phyloP scores from a whole-genome alignment of 2,888 invertebrate genomes.

The Rambutsinella grinnellia region DNA sequence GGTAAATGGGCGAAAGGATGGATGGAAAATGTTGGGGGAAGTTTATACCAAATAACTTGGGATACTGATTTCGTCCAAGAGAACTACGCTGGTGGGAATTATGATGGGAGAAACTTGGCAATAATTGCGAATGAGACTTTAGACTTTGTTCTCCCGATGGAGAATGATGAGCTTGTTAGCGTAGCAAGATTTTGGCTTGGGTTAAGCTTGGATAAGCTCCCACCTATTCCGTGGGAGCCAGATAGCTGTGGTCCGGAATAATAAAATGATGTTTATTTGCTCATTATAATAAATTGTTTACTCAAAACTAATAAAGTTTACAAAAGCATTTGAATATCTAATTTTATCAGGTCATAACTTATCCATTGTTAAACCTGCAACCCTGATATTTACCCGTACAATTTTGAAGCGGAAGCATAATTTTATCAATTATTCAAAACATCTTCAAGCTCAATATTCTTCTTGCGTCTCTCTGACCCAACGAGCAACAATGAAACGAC shows the following conservation, averaged over 20 bases:
- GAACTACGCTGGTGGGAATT: not conserved
- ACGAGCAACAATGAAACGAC: slow-evolving; percentile 40
- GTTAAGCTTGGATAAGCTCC: slow-evolving; percentile 20
- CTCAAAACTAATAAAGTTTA: too few species aligned
- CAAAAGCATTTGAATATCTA: too few species aligned
- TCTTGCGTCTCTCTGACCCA: slow-evolving; percentile 22
- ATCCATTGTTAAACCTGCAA: too few species aligned
- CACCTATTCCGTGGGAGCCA: slow-evolving; percentile 22
- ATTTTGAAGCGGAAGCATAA: too few species aligned
- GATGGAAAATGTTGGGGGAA: not conserved
- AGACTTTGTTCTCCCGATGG: not conserved
- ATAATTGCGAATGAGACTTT: not conserved
- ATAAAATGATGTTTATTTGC: too few species aligned
- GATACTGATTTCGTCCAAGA: slow-evolving; percentile 19
- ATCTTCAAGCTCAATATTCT: slow-evolving; percentile 24
- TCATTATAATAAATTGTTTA: too few species aligned
- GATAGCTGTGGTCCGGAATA: slow-evolving; percentile 21
- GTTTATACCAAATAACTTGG: not conserved
- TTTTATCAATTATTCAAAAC: too few species aligned
- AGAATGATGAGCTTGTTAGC: not conserved
- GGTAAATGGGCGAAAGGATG: slow-evolving; percentile 11
- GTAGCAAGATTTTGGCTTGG: slow-evolving; percentile 3
- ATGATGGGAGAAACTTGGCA: not conserved
- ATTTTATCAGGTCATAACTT: too few species aligned
- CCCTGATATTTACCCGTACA: too few species aligned